A percentile compares a stretch with the other conserved stretches of the same genome.
These are phyloP conservation scores for Cynopterus sphinx DNA, from an alignment of 2,797 vertebrate genomes.

Conservation along the genomic window DNA sequence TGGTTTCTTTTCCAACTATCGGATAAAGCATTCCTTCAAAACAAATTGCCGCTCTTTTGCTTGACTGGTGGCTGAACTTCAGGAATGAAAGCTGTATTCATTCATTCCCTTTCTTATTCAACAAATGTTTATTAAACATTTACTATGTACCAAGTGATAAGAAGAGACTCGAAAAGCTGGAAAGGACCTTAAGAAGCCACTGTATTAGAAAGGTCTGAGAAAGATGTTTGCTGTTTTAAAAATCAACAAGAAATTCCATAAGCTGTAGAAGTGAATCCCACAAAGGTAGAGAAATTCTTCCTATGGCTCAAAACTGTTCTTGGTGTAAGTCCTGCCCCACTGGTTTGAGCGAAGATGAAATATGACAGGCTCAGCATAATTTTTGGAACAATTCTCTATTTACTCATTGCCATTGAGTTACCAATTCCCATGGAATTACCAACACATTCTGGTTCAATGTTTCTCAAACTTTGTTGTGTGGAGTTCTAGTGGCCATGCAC, in stretches of 20 bases:
- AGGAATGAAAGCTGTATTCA: not conserved
- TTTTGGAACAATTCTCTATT: not conserved
- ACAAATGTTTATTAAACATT: constrained; percentile 25
- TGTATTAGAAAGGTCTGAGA: not conserved
- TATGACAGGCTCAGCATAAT: not conserved
- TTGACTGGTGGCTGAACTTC: constrained; percentile 6
- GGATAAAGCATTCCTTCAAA: constrained; percentile 42
- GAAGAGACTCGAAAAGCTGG: not conserved
- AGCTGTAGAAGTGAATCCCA: not conserved
- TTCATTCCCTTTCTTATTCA: constrained; percentile 18
- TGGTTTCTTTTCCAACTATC: constrained; percentile 7
- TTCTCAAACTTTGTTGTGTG: not conserved
- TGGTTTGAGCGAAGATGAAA: not conserved
- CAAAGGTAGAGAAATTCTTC: not conserved
- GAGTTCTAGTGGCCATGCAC: not conserved
- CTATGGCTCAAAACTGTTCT: not conserved
- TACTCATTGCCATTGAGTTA: not conserved
- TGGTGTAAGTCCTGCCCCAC: not conserved
- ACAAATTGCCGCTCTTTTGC: not conserved
- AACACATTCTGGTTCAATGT: not conserved
- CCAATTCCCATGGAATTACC: not conserved
- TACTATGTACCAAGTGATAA: not conserved
- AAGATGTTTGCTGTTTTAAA: constrained; percentile 44
- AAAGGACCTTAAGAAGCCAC: not conserved
- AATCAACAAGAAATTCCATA: not conserved